Evolutionary conservation across 2,888 invertebrate genomes (phyloP).

Genomic region (Hirtodrosophila histrioides): DNA sequence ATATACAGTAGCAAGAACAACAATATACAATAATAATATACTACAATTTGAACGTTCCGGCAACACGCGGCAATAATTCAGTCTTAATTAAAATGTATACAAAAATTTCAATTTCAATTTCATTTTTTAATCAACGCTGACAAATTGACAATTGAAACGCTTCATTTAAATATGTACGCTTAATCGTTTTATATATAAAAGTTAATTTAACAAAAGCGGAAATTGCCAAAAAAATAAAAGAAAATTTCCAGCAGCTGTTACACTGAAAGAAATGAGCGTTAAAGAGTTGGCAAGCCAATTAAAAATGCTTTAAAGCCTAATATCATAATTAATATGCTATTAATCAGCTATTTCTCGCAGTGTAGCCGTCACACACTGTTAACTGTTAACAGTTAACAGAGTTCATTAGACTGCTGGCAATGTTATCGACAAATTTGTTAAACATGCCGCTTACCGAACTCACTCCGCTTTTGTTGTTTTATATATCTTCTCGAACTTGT

Average conservation of each 20-base stretch:
- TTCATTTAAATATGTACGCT: slow-evolving; percentile 47
- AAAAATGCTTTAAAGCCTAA: background rate
- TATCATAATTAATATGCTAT: background rate
- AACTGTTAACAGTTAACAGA: slow-evolving; percentile 19
- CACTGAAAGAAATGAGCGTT: slow-evolving; percentile 8
- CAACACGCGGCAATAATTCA: slow-evolving; percentile 69
- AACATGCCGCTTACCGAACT: slow-evolving; percentile 23
- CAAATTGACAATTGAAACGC: slow-evolving; percentile 71
- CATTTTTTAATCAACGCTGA: slow-evolving; percentile 73
- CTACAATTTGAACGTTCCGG: slow-evolving; percentile 19
- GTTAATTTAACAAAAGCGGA: slow-evolving; percentile 38
- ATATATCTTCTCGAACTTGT: slow-evolving; percentile 19
- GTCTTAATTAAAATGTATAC: slow-evolving; percentile 73
- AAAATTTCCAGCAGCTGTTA: slow-evolving; percentile 10
- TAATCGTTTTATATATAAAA: slow-evolving; percentile 27
- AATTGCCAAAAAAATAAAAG: slow-evolving; percentile 24
- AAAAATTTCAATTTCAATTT: slow-evolving; percentile 35
- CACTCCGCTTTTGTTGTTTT: slow-evolving; percentile 24
- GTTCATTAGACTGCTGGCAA: slow-evolving; percentile 44
- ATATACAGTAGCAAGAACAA: slow-evolving; percentile 20
- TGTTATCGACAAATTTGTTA: slow-evolving; percentile 46
- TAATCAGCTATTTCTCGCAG: slow-evolving; percentile 5
- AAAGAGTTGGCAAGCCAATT: background rate
- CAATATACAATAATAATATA: slow-evolving; percentile 16
- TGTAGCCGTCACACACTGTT: slow-evolving; percentile 2